phyloP scores from a whole-genome alignment of 2,797 vertebrate species.

The Phylloscopus collybita region DNA sequence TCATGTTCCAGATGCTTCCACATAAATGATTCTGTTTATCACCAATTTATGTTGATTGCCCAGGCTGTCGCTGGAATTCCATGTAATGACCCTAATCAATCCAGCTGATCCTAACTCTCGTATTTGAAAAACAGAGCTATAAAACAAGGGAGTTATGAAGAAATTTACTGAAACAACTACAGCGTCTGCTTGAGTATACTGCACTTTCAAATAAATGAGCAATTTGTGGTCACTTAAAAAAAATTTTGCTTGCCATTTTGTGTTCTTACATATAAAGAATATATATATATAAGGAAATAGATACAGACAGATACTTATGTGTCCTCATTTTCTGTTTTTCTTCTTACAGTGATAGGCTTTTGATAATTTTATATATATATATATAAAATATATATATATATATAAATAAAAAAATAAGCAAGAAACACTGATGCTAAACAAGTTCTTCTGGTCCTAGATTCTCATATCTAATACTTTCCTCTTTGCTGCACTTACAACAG shows the following conservation, averaged over 20 bases:
- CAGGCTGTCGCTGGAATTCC: not conserved
- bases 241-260: not conserved
- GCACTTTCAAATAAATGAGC: not conserved
- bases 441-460: not conserved
- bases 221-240: not conserved
- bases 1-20: constrained; percentile 26
- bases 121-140: not conserved
- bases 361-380: too few species aligned
- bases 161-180: not conserved
- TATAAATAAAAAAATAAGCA: not conserved
- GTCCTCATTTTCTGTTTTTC: not conserved
- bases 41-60: constrained; percentile 38
- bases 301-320: not conserved
- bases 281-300: not conserved
- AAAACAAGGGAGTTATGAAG: not conserved
- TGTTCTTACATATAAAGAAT: not conserved
- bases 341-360: not conserved
- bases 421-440: not conserved
- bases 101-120: not conserved
- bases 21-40: constrained; percentile 32
- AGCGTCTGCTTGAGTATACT: not conserved
- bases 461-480: not conserved
- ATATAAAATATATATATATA: too few species aligned
- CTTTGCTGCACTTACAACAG: not conserved
- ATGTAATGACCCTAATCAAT: constrained; percentile 38